A percentile compares a stretch with the other conserved stretches of the same genome.
These are phyloP conservation scores for Morelia viridis DNA, from an alignment of 2,797 vertebrate species.

Conservation along the genomic window DNA sequence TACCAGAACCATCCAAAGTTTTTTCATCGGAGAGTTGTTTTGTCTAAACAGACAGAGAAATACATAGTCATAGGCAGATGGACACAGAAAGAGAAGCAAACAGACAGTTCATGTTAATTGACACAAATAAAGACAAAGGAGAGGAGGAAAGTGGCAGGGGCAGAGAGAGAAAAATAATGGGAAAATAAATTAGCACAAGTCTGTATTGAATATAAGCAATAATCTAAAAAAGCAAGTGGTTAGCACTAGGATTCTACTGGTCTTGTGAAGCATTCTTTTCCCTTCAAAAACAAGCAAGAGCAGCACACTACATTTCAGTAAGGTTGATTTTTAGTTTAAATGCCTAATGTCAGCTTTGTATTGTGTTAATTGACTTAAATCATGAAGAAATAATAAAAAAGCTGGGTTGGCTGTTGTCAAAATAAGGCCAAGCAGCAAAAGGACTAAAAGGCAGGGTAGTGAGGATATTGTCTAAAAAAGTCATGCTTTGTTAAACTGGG, in stretches of 20 bases:
- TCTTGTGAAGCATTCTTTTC: conserved; percentile 58
- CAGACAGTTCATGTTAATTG: conserved; percentile 33
- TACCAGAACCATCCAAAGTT: conserved; percentile 81
- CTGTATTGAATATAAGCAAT: conserved; percentile 68
- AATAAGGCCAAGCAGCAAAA: conserved; percentile 76
- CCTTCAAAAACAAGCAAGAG: conserved; percentile 69
- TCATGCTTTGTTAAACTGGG: conserved; percentile 76
- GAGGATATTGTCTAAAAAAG: conserved; percentile 69
- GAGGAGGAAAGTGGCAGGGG: conserved; percentile 50
- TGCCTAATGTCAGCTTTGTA: conserved; percentile 63
- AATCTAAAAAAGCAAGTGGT: conserved; percentile 70
- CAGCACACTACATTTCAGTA: conserved; percentile 61
- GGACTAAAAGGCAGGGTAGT: conserved; percentile 69
- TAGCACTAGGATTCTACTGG: conserved; percentile 61
- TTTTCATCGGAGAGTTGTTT: conserved; percentile 86
- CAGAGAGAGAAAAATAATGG: conserved; percentile 62
- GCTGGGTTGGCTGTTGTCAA: conserved; percentile 74
- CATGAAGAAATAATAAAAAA: conserved; percentile 68
- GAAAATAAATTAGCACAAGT: conserved; percentile 72
- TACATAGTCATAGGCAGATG: conserved; percentile 68
- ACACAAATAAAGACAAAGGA: conserved; percentile 56
- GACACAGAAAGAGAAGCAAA: conserved; percentile 15
- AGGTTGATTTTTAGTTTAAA: conserved; percentile 54
- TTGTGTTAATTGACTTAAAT: conserved; percentile 57
- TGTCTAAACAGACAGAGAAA: conserved; percentile 85